Evolutionary conservation across 2,888 invertebrate genomes (phyloP).

Genomic region (Ormyrus thymus): DNA sequence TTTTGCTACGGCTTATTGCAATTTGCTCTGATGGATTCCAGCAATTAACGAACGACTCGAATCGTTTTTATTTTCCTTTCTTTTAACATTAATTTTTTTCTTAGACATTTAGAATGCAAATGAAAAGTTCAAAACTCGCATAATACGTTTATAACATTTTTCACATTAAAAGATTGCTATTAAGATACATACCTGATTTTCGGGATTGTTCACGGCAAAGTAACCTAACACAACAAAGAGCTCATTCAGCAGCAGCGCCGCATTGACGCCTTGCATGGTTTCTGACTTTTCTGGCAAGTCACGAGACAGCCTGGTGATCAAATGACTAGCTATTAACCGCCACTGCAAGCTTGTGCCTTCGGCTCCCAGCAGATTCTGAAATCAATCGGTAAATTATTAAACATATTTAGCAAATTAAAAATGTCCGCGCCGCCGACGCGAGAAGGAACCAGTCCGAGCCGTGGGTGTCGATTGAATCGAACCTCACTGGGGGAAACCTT

Average conservation of each 20-base stretch:
- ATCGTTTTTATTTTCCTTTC: no score
- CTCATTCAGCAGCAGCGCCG: constrained; percentile 84
- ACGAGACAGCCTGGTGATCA: constrained; percentile 82
- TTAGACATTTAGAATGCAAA: no score
- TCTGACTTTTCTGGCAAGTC: constrained; percentile 70
- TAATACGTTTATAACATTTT: not conserved
- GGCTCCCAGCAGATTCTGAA: constrained; percentile 85
- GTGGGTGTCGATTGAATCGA: constrained; percentile 24
- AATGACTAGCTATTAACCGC: constrained; percentile 88
- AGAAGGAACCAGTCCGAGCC: not conserved
- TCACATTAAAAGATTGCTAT: not conserved
- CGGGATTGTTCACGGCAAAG: constrained; percentile 86
- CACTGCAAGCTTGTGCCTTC: constrained; percentile 92
- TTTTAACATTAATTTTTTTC: no score
- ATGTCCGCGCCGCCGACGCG: not conserved
- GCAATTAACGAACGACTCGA: not conserved
- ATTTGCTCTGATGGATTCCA: not conserved
- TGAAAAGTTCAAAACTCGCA: no score
- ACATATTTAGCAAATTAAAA: not conserved
- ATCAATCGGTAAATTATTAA: not conserved
- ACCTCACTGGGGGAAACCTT: not conserved
- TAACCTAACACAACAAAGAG: constrained; percentile 88
- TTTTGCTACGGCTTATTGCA: not conserved
- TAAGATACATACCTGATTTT: constrained; percentile 81
- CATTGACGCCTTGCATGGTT: constrained; percentile 73